These are phyloP conservation scores for Idaea dimidiata DNA, from an alignment of 2,888 invertebrate genomes.

Conservation along the genomic window DNA sequence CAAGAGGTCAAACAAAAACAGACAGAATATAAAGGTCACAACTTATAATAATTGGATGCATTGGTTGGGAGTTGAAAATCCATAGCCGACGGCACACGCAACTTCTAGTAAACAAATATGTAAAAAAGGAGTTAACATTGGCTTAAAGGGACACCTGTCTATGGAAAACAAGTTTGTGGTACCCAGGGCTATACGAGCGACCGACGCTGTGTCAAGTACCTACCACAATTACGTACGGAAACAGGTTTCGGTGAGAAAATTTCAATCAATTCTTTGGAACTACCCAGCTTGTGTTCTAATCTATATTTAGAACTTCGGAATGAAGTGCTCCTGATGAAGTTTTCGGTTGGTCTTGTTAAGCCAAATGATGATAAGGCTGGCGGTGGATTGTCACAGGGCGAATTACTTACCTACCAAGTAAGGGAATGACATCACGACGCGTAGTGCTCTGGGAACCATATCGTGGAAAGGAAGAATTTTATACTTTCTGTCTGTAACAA, in stretches of 20 bases:
- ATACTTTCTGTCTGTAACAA: too few species aligned
- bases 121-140: conserved; percentile 29
- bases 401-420: too few species aligned
- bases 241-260: conserved; percentile 55
- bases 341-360: too few species aligned
- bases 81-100: background rate
- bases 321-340: background rate
- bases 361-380: too few species aligned
- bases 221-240: conserved; percentile 55
- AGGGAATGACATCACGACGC: too few species aligned
- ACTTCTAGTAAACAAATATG: background rate
- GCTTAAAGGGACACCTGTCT: conserved; percentile 62
- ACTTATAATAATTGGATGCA: background rate
- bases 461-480: too few species aligned
- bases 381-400: too few species aligned
- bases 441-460: too few species aligned
- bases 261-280: conserved; percentile 38
- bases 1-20: background rate
- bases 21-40: background rate
- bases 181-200: conserved; percentile 29
- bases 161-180: conserved; percentile 60
- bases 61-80: background rate
- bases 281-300: background rate
- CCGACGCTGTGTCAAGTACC: conserved; percentile 66
- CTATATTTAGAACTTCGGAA: background rate